These are phyloP conservation scores for Villa cingulata DNA, from an alignment of 2,888 invertebrate species.

Conservation along the genomic window DNA sequence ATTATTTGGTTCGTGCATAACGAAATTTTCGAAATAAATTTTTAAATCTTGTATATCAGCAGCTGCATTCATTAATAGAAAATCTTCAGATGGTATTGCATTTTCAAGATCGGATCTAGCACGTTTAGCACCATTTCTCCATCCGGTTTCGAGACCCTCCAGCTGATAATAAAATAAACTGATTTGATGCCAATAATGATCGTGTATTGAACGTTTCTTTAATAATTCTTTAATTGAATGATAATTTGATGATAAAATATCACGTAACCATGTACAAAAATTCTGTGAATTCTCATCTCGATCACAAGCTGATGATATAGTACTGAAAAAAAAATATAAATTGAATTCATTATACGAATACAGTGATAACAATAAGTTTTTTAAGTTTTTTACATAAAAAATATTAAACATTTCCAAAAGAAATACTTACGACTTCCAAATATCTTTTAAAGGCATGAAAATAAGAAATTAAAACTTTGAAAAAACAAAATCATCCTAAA, in stretches of 20 bases:
- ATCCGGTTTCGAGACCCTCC: constrained; percentile 63
- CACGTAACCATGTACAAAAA: constrained; percentile 38
- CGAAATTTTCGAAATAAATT: constrained; percentile 32
- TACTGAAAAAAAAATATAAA: constrained; percentile 19
- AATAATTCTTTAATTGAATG: constrained; percentile 49
- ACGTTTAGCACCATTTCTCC: constrained; percentile 51
- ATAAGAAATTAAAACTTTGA: not conserved
- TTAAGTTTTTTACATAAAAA: not conserved
- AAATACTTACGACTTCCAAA: not conserved
- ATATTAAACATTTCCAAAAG: not conserved
- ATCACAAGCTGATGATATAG: constrained; percentile 32
- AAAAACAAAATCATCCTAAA: no score
- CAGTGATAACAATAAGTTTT: not conserved
- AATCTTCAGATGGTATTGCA: constrained; percentile 47
- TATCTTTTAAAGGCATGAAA: not conserved
- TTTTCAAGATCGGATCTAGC: constrained; percentile 47
- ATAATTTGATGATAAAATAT: constrained; percentile 46
- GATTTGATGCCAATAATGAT: constrained; percentile 77
- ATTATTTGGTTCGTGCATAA: constrained; percentile 35
- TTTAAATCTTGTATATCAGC: constrained; percentile 56
- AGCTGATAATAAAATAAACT: constrained; percentile 63
- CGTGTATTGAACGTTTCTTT: constrained; percentile 40
- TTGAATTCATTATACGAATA: not conserved
- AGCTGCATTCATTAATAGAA: constrained; percentile 59
- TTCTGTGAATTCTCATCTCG: constrained; percentile 30